A percentile compares a stretch with the other conserved stretches of the same genome.
phyloP scores from a whole-genome alignment of 92 coral and sea anemone species.

The Bergia sp. region DNA sequence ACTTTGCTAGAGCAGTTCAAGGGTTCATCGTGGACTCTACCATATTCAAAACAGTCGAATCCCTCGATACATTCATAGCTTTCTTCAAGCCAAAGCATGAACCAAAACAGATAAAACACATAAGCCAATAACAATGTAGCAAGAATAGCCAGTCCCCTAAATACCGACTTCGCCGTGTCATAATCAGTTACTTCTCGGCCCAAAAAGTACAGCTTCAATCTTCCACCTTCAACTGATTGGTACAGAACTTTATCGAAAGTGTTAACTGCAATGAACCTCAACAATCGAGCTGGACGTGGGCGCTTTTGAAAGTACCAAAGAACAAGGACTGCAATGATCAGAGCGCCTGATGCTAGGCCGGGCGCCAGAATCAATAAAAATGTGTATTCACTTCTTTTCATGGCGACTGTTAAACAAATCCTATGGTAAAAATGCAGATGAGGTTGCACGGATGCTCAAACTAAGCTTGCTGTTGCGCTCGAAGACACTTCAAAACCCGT shows the following conservation, averaged over 20 bases:
- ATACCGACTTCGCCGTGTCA: background rate
- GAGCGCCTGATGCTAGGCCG: background rate
- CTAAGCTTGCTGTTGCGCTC: too few species aligned
- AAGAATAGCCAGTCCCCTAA: background rate
- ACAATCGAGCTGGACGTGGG: background rate
- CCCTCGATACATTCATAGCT: background rate
- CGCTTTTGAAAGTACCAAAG: background rate
- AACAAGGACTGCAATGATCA: background rate
- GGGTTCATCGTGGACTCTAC: background rate
- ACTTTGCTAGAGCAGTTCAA: slow-evolving; percentile 1
- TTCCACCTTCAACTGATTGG: background rate
- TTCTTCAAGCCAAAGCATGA: background rate
- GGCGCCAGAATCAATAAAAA: background rate
- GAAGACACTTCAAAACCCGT: too few species aligned
- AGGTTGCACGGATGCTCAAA: too few species aligned
- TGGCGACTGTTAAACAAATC: background rate
- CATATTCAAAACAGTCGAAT: background rate
- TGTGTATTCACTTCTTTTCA: background rate
- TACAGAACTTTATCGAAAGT: background rate
- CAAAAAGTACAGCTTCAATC: background rate
- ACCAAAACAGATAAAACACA: background rate
- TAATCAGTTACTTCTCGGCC: background rate
- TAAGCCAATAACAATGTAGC: background rate
- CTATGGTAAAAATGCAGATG: too few species aligned
- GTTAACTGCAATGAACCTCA: background rate